Conservation (phyloP, 2,113 vertebrate genomes). For the Emydocephalus ijimae region DNA sequence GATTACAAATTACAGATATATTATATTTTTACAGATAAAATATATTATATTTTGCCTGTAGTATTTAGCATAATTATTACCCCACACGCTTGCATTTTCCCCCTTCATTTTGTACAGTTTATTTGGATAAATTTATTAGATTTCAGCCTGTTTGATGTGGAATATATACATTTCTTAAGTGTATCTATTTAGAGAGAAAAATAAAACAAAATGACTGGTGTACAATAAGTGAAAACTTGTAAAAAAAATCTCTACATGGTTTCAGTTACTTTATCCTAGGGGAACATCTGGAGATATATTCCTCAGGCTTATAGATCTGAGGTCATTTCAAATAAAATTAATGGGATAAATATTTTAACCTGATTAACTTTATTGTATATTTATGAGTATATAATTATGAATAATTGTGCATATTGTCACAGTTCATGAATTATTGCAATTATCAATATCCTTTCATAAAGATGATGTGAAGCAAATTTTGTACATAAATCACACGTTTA, state of each 20-base stretch:
- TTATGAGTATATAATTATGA: not conserved
- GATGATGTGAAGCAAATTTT: constrained; percentile 2
- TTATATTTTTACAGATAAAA: not conserved
- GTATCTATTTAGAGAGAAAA: not conserved
- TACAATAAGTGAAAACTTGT: not conserved
- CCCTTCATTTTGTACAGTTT: not conserved
- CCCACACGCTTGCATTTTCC: not conserved
- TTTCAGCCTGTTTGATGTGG: not conserved
- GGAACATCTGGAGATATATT: constrained; percentile 1
- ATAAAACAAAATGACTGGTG: not conserved
- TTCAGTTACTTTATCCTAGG: not conserved
- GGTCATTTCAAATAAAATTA: constrained; percentile 7
- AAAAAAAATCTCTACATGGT: not conserved
- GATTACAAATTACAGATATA: not conserved
- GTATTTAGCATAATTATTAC: not conserved
- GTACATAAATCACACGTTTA: constrained; percentile 12
- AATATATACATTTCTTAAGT: not conserved
- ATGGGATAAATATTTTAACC: constrained; percentile 17
- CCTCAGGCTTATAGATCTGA: not conserved
- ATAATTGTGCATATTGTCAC: constrained; percentile 5
- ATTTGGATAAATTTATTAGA: not conserved
- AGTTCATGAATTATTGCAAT: constrained; percentile 14
- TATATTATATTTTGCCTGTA: not conserved
- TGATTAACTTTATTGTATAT: constrained; percentile 2
- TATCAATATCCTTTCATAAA: not conserved